phyloP scores from a whole-genome alignment of 2,888 invertebrate genomes.

The Dolomedes plantarius region DNA sequence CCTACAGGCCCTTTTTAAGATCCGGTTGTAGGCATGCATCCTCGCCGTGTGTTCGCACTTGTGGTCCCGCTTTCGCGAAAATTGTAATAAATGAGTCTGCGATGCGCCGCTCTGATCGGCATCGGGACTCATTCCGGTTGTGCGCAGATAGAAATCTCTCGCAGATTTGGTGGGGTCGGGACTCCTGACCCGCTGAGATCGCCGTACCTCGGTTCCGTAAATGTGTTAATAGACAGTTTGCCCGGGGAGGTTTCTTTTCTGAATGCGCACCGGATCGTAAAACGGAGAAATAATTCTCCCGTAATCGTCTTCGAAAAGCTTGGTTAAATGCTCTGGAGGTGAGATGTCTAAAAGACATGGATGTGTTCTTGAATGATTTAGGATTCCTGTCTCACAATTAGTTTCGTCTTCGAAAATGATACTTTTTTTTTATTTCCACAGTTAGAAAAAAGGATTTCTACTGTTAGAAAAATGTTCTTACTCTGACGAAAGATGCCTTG shows the following conservation, averaged over 20 bases:
- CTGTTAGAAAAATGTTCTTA: too few relatives aligned
- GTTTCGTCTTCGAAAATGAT: too few relatives aligned
- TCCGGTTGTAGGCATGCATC: slow-evolving; percentile 9
- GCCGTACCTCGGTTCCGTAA: neutral
- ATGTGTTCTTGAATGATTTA: too few relatives aligned
- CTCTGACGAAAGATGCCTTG: too few relatives aligned
- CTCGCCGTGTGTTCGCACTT: neutral
- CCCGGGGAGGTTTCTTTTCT: neutral
- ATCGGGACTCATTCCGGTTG: slow-evolving; percentile 7
- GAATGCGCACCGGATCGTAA: too few relatives aligned
- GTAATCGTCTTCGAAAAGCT: too few relatives aligned
- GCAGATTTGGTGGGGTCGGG: slow-evolving; percentile 9
- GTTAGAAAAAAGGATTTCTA: too few relatives aligned
- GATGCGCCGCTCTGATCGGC: neutral
- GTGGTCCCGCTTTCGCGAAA: slow-evolving; percentile 7
- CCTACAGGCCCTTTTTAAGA: neutral
- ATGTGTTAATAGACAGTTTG: slow-evolving; percentile 4
- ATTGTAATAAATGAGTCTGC: slow-evolving; percentile 14
- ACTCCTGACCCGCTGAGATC: slow-evolving; percentile 14
- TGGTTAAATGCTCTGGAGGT: too few relatives aligned
- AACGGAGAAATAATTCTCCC: too few relatives aligned
- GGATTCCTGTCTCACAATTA: too few relatives aligned
- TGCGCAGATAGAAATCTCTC: slow-evolving; percentile 6
- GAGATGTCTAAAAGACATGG: too few relatives aligned
- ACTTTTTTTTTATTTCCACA: too few relatives aligned